A percentile compares a stretch with the other conserved stretches of the same genome.
phyloP scores from a whole-genome alignment of 2,113 vertebrate genomes.

The Panthera uncia region DNA sequence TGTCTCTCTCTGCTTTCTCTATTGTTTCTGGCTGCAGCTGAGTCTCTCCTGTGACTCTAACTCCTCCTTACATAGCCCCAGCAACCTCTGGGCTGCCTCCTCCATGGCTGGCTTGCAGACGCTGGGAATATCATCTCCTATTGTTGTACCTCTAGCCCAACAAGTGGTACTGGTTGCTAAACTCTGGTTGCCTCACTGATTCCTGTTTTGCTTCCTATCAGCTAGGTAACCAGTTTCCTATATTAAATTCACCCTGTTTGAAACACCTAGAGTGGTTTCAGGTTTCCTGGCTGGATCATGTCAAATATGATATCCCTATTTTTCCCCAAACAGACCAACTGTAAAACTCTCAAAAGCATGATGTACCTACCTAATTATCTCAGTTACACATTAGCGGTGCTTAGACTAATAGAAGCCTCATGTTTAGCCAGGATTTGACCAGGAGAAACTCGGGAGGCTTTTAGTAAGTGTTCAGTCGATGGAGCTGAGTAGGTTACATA shows the following conservation, averaged over 20 bases:
- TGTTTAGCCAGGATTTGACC: not conserved
- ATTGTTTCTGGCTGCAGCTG: not conserved
- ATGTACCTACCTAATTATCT: not conserved
- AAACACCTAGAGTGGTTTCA: not conserved
- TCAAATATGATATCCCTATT: not conserved
- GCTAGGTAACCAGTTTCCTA: not conserved
- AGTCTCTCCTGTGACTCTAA: not conserved
- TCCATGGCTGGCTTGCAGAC: not conserved
- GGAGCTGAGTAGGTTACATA: not conserved
- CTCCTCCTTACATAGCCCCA: not conserved
- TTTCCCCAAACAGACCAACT: not conserved
- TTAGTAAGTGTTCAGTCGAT: not conserved
- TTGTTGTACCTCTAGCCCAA: not conserved
- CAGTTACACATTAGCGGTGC: not conserved
- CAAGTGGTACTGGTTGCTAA: not conserved
- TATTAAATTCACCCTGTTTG: conserved; percentile 5
- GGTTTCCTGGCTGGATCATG: not conserved
- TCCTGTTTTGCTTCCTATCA: not conserved
- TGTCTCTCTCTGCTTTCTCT: not conserved
- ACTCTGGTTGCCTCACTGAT: not conserved
- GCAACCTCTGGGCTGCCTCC: not conserved
- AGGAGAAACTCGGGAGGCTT: not conserved
- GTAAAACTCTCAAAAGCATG: not conserved
- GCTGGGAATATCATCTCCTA: not conserved
- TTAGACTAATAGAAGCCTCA: not conserved